Base-by-base conservation (phyloP, 2,797 vertebrate species). In the Gallinago solitaria region DNA sequence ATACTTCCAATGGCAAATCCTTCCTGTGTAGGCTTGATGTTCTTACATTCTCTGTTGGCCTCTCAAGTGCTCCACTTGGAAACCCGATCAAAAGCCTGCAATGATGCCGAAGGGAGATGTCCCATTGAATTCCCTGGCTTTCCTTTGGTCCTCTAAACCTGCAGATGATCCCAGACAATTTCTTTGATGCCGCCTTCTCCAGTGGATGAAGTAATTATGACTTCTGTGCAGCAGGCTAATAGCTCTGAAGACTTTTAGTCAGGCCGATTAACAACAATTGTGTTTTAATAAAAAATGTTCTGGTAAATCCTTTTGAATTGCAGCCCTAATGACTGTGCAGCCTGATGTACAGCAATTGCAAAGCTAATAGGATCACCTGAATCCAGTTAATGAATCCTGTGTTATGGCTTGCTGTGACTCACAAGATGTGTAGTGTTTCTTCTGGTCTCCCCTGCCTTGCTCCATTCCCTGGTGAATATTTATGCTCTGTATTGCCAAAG, bases 261-360 rank as follows among this genome's bases (percentile, higher is more conserved):
- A 92, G 88, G 65, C 75, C 14, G 71, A 96, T 96, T 96, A 96
- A 91, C 61, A 61, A 84, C 87, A 92, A 77, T 81, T 85, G 84
- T 90, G 90, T 95, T 97, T 96, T 95, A 94, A 97, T 95, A 94
- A 93, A 97, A 97, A 97, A 93, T 79, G 77, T 85, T 95, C 87
- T 94, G 67, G 92, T 93, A 96, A 96, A 94, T 93, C 92, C 81
- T 80, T 91, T 87, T 87, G 89, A 96, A 96, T 84, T 87, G 83
- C 79, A 86, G 48, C 33, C 32, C 77, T 96, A 97, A 97, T 95
- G 96, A 94, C 89, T 91, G 91, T 95, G 86, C 89, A 94, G 94
- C 89, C 90, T 86, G 86, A 87, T 96, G 89, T 95, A 81, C 92
- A 96, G 92, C 88, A 96, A 90, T 92, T 96, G 89, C 70, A 95